These are phyloP conservation scores for Pseudolaguvia tuberculata DNA, from an alignment of 2,113 vertebrate genomes.

Conservation along the genomic window DNA sequence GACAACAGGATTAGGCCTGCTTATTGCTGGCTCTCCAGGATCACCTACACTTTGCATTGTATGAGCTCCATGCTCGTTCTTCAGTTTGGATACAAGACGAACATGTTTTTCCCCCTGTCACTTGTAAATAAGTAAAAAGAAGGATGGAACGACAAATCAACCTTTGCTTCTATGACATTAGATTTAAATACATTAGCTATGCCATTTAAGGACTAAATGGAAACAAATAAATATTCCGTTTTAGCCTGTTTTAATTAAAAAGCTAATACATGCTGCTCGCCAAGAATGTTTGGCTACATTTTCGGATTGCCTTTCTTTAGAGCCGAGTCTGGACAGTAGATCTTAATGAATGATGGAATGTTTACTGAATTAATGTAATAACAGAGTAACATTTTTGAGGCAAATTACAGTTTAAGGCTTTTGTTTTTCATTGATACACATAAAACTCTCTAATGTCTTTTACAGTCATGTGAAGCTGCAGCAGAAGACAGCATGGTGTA, in stretches of 20 bases:
- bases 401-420: slow-evolving; percentile 10
- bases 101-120: slow-evolving; percentile 34
- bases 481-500: background rate
- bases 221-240: slow-evolving; percentile 50
- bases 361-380: slow-evolving; percentile 18
- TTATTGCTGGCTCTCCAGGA: slow-evolving; percentile 57
- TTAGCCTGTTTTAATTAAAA: slow-evolving; percentile 49
- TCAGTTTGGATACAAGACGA: slow-evolving; percentile 61
- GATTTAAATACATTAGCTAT: slow-evolving; percentile 61
- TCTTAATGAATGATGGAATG: slow-evolving; percentile 30
- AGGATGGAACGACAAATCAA: slow-evolving; percentile 53
- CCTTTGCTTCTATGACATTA: slow-evolving; percentile 52
- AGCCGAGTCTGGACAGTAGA: slow-evolving; percentile 20
- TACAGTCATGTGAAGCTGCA: background rate
- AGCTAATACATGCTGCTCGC: slow-evolving; percentile 43
- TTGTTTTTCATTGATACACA: background rate
- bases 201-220: slow-evolving; percentile 51
- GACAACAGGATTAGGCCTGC: slow-evolving; percentile 62
- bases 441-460: slow-evolving; percentile 18
- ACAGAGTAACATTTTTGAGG: slow-evolving; percentile 17
- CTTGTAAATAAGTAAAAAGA: slow-evolving; percentile 39
- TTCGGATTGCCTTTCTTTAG: slow-evolving; percentile 15
- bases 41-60: slow-evolving; percentile 63
- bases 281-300: slow-evolving; percentile 32
- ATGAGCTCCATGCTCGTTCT: slow-evolving; percentile 63